Base-by-base conservation (phyloP, 1,140 invertebrate species). In the Atta colombica region DNA sequence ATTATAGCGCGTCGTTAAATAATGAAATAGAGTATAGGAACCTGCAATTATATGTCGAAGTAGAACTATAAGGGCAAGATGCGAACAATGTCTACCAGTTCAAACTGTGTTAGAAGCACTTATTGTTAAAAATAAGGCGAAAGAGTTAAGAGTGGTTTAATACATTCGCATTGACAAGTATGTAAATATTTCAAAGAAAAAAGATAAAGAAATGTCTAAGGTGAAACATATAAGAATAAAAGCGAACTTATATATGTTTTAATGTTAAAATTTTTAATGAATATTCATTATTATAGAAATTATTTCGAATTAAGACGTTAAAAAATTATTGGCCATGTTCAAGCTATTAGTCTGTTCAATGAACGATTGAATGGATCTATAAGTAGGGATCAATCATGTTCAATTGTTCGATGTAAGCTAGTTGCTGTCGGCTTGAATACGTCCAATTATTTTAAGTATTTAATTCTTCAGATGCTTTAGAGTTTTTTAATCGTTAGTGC, bases 11-110 rank as follows among this genome's bases (percentile, higher is more conserved):
- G 21, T 6, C 21, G 10, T 72, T 82, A 74, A 82, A 82, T 82
- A 82, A 82, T 61, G 68, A 61, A 74, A 39, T 4, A 2, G 68
- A 72, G 35, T 61, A 74, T 82, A 60, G 39, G 55, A 53, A 69
- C 12, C 7, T 31, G 25, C 53, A 81, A 82, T 82, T 74, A 74
- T 45, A 60, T 21, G 18, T 21, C 53, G 16, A 31, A 61, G 80
- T 51, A 45, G 18, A 66, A n/a, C 21, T 72, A n/a, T 39, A 28
- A 66, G 31, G 4, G 0, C 21, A 25, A 81, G n/a, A 14, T 55
- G 31, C 65, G n/a, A n/a, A 16, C 63, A 39, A 45, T 81, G 31
- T 39, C 77, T 69, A 39, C 28, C n/a, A 39, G 25, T n/a, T 78
- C 16, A 2, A 68, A 55, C n/a, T 81, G n/a, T n/a, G n/a, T 39